Conservation (phyloP, 2,113 vertebrate genomes). For the Pogona vitticeps region DNA sequence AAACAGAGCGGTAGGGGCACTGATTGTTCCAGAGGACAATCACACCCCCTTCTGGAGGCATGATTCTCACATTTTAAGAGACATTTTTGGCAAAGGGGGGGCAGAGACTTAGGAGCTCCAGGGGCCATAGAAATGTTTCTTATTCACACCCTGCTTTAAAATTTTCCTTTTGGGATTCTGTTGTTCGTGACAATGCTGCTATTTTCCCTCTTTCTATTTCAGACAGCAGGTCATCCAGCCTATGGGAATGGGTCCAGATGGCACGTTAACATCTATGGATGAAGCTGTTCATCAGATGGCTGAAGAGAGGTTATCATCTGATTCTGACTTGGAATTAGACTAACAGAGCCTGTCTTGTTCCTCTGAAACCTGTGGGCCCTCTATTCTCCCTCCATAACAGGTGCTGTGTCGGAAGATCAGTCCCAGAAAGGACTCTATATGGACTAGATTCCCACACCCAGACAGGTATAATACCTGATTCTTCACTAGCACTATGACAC, state of each 20-base stretch:
- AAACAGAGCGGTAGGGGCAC: too few species aligned
- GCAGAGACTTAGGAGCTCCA: too few species aligned
- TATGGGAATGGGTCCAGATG: constrained; percentile 86
- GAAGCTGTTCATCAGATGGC: constrained; percentile 72
- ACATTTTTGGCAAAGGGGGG: too few species aligned
- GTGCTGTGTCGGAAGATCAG: constrained; percentile 57
- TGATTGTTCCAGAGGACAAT: too few species aligned
- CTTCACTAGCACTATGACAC: constrained; percentile 36
- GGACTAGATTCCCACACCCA: constrained; percentile 21
- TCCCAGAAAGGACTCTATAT: background rate
- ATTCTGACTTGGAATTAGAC: constrained; percentile 79
- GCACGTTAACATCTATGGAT: constrained; percentile 84
- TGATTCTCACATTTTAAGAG: too few species aligned
- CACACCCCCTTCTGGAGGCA: too few species aligned
- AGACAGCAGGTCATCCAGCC: constrained; percentile 90
- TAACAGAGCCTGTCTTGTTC: constrained; percentile 55
- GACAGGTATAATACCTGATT: constrained; percentile 26
- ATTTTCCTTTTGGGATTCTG: background rate
- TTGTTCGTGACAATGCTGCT: background rate
- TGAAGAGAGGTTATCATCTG: constrained; percentile 75
- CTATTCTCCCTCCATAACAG: constrained; percentile 35
- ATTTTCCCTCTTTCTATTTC: background rate
- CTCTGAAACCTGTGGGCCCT: background rate
- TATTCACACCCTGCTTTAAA: background rate
- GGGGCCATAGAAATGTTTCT: too few species aligned